phyloP scores from a whole-genome alignment of 2,888 invertebrate genomes.

The Aspidapion aeneum region DNA sequence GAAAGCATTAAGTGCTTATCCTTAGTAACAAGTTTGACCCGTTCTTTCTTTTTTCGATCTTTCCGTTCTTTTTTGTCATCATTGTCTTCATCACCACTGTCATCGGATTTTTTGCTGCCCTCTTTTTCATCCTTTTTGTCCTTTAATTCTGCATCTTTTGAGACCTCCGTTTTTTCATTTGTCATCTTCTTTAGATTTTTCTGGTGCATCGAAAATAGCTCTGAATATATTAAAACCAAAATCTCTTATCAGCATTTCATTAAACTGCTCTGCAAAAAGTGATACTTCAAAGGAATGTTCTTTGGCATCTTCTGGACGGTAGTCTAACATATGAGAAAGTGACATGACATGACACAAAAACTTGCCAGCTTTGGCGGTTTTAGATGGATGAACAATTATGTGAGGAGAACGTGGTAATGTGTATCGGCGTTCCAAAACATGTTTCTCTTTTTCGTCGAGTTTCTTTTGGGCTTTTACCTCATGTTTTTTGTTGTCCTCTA shows the following conservation, averaged over 20 bases:
- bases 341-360: constrained; percentile 91
- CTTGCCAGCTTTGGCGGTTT: constrained; percentile 84
- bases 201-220: constrained; percentile 58
- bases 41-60: constrained; percentile 46
- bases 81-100: constrained; percentile 44
- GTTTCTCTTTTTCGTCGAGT: constrained; percentile 63
- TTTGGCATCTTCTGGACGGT: constrained; percentile 89
- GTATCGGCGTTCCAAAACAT: constrained; percentile 66
- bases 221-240: constrained; percentile 92
- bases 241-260: constrained; percentile 95
- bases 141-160: constrained; percentile 49
- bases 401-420: constrained; percentile 71
- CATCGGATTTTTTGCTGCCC: constrained; percentile 40
- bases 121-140: constrained; percentile 45
- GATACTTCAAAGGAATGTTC: constrained; percentile 84
- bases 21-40: constrained; percentile 63
- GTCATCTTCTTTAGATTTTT: constrained; percentile 52
- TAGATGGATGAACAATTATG: constrained; percentile 82
- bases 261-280: constrained; percentile 92
- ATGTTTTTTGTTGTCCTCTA: constrained; percentile 51
- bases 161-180: too few species aligned
- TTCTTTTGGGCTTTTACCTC: constrained; percentile 50
- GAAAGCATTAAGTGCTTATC: constrained; percentile 82
- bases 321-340: constrained; percentile 84
- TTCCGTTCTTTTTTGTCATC: constrained; percentile 45